Evolutionary conservation across 2,113 vertebrate genomes (phyloP).

Genomic region (Alouatta palliata): DNA sequence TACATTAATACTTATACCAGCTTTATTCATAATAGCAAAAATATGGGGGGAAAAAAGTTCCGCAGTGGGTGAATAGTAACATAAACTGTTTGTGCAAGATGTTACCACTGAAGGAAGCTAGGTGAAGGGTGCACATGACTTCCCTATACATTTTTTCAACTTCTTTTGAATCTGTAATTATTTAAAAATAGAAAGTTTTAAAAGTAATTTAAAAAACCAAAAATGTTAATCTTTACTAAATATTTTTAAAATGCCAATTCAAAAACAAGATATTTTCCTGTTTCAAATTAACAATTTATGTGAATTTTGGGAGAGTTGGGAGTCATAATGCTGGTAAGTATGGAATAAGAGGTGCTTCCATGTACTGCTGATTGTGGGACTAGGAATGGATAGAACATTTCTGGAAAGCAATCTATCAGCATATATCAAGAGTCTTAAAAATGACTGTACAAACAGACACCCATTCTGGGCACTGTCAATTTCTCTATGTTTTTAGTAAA

Average conservation of each 20-base stretch:
- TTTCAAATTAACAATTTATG: neutral
- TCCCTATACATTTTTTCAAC: too few species aligned
- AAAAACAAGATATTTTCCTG: neutral
- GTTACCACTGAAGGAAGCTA: too few species aligned
- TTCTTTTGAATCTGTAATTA: too few species aligned
- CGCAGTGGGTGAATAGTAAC: too few species aligned
- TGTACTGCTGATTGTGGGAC: neutral
- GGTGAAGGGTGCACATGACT: too few species aligned
- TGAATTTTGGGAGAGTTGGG: neutral
- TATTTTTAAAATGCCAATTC: neutral
- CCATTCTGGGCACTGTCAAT: neutral
- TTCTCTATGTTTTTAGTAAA: neutral
- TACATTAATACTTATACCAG: too few species aligned
- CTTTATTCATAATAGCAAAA: too few species aligned
- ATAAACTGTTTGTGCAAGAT: too few species aligned
- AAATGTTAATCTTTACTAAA: neutral
- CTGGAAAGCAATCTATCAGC: neutral
- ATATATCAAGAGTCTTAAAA: neutral
- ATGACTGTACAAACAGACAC: neutral
- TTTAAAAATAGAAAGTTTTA: neutral
- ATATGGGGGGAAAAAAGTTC: too few species aligned
- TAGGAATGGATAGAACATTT: neutral
- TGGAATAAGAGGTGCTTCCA: neutral
- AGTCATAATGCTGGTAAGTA: neutral
- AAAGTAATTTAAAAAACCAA: neutral